Evolutionary conservation across 2,888 invertebrate species (phyloP).

Genomic region (Drosophila prostipennis): DNA sequence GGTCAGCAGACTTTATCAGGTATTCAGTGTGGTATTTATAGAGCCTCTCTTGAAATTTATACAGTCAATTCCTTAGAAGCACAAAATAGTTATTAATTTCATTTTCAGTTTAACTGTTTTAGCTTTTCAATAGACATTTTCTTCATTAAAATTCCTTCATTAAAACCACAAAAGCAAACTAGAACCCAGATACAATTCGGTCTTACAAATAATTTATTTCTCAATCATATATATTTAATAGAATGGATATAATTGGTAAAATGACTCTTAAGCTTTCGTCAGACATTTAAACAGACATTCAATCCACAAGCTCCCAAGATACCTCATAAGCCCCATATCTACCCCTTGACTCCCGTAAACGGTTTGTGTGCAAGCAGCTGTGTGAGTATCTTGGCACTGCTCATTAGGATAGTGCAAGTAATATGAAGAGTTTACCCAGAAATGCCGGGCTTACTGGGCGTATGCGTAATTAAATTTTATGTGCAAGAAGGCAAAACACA

Average conservation of each 20-base stretch:
- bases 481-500: constrained; percentile 1
- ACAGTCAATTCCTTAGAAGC: no score
- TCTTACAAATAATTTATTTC: background rate
- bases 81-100: no score
- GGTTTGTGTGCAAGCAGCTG: constrained; percentile 6
- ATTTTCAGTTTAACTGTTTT: no score
- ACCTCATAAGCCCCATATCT: background rate
- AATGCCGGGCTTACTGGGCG: constrained; percentile 40
- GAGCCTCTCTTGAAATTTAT: no score
- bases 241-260: background rate
- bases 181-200: background rate
- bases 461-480: constrained; percentile 76
- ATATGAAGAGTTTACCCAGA: constrained; percentile 27
- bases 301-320: background rate
- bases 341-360: constrained; percentile 37
- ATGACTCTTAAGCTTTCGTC: background rate
- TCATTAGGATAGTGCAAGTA: constrained; percentile 66
- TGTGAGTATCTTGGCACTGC: constrained; percentile 32
- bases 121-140: no score
- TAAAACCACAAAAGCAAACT: no score
- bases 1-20: no score
- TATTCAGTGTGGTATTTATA: no score
- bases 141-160: no score
- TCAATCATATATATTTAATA: no score
- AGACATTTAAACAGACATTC: background rate